Base-by-base conservation (phyloP, 2,888 invertebrate genomes). In the Ophioninae sp. region DNA sequence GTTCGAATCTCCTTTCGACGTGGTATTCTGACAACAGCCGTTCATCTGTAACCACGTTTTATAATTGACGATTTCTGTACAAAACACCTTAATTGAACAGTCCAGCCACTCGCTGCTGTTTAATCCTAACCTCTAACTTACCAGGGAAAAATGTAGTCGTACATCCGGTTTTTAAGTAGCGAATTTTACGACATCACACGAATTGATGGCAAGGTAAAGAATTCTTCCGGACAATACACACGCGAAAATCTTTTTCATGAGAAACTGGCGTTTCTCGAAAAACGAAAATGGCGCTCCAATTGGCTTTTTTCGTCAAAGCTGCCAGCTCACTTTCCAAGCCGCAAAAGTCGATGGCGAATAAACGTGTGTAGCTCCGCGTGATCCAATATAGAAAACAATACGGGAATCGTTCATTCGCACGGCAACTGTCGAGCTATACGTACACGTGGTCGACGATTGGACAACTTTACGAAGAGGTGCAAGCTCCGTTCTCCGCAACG, bases 381-480 rank as follows among this genome's bases (percentile, higher is more conserved):
- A 51, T 51, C n/a, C 30, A 41, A 22, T 72, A 59, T 6, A 10
- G 39, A 30, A 39, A 23, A 63, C 44, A 17, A 44, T 23, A 30
- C 13, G 0, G 23, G 41, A 22, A 17, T 17, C 22, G 8, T 41
- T 23, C 41, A 30, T 37, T 64, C 30, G 64, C 64, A 51, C 51
- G 17, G 51, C 51, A 51, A 51, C 51, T 51, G 51, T 74, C 59
- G 51, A 30, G 20, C 51, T 63, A 10, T 63, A 10, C 74, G 44
- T 63, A 68, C n/a, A 68, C 20, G 20, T 65, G 23, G 22, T 58
- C 9, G 17, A 37, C 59, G 64, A 74, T 17, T 37, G 65, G 61
- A 51, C 39, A 67, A 79, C 81, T 81, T 81, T 67, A 64, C 75
- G 75, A 72, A 81, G 51, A 51, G 81, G 81, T 81, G 72, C 75